A percentile compares a stretch with the other conserved stretches of the same genome.
Conservation (phyloP, 2,888 invertebrate species). For the Synergus itoensis region DNA sequence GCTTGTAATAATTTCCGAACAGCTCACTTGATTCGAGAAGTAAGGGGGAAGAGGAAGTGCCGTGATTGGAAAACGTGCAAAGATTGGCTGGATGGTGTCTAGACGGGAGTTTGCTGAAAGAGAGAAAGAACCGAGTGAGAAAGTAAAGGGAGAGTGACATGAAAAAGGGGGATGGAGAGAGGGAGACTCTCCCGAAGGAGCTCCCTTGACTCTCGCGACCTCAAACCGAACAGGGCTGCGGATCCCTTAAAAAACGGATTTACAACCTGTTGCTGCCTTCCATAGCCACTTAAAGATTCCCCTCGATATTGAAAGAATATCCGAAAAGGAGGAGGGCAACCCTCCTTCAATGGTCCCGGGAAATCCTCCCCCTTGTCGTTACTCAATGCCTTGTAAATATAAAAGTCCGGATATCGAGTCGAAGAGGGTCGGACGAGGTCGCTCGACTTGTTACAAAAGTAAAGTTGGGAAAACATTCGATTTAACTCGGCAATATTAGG, state of each 20-base stretch:
- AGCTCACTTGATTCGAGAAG: conserved; percentile 44
- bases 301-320: conserved; percentile 78
- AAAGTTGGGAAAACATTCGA: conserved; percentile 10
- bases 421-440: conserved; percentile 58
- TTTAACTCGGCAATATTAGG: not conserved
- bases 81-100: conserved; percentile 69
- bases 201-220: conserved; percentile 73
- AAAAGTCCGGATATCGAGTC: conserved; percentile 72
- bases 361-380: conserved; percentile 62
- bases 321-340: conserved; percentile 71
- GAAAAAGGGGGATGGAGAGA: conserved; percentile 57
- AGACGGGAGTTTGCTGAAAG: conserved; percentile 57
- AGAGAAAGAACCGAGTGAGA: conserved; percentile 52
- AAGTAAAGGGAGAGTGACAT: conserved; percentile 52
- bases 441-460: conserved; percentile 4
- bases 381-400: conserved; percentile 72
- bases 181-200: conserved; percentile 71
- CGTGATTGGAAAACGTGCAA: conserved; percentile 75
- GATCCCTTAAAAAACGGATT: conserved; percentile 76
- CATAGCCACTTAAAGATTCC: conserved; percentile 77
- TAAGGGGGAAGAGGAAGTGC: conserved; percentile 59
- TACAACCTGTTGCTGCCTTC: conserved; percentile 77
- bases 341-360: conserved; percentile 56
- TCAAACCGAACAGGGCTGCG: conserved; percentile 71
- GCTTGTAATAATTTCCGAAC: conserved; percentile 40